Percentiles rank a stretch among this genome's conserved stretches.
These are phyloP conservation scores for Unio pictorum DNA, from an alignment of 2,888 invertebrate genomes.

Conservation along the genomic window DNA sequence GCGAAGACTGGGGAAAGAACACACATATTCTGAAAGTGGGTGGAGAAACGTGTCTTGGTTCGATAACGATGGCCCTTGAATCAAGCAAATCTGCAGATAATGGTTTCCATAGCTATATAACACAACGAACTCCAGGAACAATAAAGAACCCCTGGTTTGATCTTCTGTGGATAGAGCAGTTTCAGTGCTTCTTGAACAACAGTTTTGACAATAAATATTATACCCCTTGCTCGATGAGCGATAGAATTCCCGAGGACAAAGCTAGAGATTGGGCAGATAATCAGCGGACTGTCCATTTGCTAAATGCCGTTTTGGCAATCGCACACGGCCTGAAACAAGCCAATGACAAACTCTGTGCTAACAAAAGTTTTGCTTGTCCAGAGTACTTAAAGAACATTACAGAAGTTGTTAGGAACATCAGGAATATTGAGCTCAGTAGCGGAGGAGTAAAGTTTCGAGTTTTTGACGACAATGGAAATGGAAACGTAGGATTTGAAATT, in stretches of 20 bases:
- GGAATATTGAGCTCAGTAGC: conserved; percentile 2
- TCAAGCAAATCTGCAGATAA: conserved; percentile 1
- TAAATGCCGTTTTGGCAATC: conserved; percentile 50
- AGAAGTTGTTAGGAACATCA: conserved; percentile 1
- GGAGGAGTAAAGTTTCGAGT: conserved; percentile 17
- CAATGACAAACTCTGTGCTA: conserved; percentile 31
- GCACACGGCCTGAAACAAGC: conserved; percentile 38
- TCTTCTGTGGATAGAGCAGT: conserved; percentile 51
- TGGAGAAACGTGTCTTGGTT: conserved; percentile 32
- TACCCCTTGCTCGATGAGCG: conserved; percentile 13
- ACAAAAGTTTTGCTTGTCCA: conserved; percentile 26
- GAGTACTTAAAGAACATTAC: conserved; percentile 7
- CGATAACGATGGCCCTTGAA: conserved; percentile 36
- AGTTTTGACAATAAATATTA: conserved; percentile 36
- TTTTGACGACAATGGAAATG: conserved; percentile 48
- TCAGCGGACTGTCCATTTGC: conserved; percentile 43
- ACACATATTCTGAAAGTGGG: conserved; percentile 21
- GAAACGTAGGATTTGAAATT: conserved; percentile 44
- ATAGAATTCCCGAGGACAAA: conserved; percentile 10
- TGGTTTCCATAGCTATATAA: conserved; percentile 7
- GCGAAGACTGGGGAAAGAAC: conserved; percentile 50
- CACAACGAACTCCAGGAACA: conserved; percentile 8
- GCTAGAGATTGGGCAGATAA: conserved; percentile 20
- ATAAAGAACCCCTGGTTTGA: conserved; percentile 47
- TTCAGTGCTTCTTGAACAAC: conserved; percentile 37